phyloP scores from a whole-genome alignment of 2,113 vertebrate species.

The Synchiropus splendidus region DNA sequence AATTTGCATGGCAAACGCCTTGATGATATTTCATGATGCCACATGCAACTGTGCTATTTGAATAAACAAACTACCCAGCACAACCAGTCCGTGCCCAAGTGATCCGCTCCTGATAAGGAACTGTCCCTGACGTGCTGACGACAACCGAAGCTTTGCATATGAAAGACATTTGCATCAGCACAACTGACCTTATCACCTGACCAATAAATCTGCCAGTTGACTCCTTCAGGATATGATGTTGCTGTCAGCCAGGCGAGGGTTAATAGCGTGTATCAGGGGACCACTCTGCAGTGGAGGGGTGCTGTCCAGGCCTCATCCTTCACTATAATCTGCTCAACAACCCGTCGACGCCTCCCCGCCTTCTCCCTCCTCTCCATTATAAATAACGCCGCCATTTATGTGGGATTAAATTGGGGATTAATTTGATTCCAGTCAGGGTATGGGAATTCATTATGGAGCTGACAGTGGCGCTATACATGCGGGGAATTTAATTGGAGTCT shows the following conservation, averaged over 20 bases:
- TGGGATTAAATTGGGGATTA: slow-evolving; percentile 69
- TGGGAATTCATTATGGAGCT: slow-evolving; percentile 62
- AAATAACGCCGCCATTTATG: slow-evolving; percentile 64
- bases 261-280: slow-evolving; percentile 75
- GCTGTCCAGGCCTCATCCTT: slow-evolving; percentile 50
- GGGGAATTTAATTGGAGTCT: slow-evolving; percentile 62
- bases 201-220: slow-evolving; percentile 66
- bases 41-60: slow-evolving; percentile 22
- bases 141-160: slow-evolving; percentile 50
- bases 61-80: slow-evolving; percentile 33
- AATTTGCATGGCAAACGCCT: slow-evolving; percentile 54
- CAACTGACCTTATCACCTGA: slow-evolving; percentile 38
- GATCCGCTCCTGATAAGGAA: not conserved
- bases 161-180: slow-evolving; percentile 56
- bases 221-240: slow-evolving; percentile 83
- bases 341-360: slow-evolving; percentile 52
- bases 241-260: slow-evolving; percentile 72
- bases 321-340: slow-evolving; percentile 61
- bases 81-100: not conserved
- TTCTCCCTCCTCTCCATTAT: slow-evolving; percentile 56
- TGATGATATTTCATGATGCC: slow-evolving; percentile 16
- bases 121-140: slow-evolving; percentile 1
- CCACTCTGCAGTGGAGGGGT: slow-evolving; percentile 49
- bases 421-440: slow-evolving; percentile 65
- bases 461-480: slow-evolving; percentile 55